Base-by-base conservation (phyloP, 2,888 invertebrate genomes). In the Dicyrtoma fusca region DNA sequence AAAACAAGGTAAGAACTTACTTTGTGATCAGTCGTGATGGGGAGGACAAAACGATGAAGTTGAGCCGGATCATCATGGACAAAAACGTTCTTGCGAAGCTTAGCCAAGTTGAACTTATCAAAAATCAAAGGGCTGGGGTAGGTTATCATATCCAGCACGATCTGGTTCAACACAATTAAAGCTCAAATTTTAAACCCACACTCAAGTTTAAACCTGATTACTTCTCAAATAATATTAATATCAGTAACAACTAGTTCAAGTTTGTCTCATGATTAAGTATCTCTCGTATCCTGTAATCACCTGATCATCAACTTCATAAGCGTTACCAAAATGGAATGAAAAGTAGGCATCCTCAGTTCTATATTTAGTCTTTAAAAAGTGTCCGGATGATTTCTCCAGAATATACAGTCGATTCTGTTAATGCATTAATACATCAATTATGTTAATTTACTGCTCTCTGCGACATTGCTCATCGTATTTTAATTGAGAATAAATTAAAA, bases 281-380 rank as follows among this genome's bases (percentile, higher is more conserved):
- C n/a, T n/a, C 10, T 65, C 17, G 5, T 45, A 42, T 42, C 10
- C 17, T 13, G 17, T 23, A 26, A 76, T 76, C 77, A 82, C 82
- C 77, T 84, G 84, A 23, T 82, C 84, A 57, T 85, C 83, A 55
- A 83, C 83, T 81, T 87, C 87, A 80, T 84, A 87, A 13, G 85
- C 83, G 79, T 87, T 87, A 70, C 85, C 84, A 76, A 85, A 84
- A 78, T 87, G 87, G 80, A 86, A 85, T 47, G 84, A 83, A 81
- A 87, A 86, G 78, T 86, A 84, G 0, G 85, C 82, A 19, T 83
- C 82, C n/a, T 83, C 82, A 0, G 85, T 81, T 62, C 82, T 80
- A 79, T 84, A 86, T 45, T 81, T 82, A 1, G 81, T 79, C 19
- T 82, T 82, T 13, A 83, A 69, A 47, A 82, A 80, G 74, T 83